phyloP scores from a whole-genome alignment of 2,888 invertebrate genomes.

The Unio delphinus region DNA sequence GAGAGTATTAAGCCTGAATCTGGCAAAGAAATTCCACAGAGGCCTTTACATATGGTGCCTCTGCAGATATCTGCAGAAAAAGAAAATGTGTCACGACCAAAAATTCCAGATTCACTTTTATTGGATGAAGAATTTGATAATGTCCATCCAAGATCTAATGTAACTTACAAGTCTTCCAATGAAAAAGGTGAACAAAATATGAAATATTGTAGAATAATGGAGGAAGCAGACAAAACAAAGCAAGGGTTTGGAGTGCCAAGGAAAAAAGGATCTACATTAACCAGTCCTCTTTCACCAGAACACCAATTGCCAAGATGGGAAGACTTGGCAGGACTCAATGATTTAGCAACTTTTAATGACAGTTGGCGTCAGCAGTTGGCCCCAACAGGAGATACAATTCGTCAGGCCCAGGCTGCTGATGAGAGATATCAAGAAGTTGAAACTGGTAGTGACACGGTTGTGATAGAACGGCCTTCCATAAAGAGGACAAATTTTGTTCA shows the following conservation, averaged over 20 bases:
- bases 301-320: conserved; percentile 50
- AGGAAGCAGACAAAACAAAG: no score
- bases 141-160: no score
- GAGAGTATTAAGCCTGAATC: not conserved
- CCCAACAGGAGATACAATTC: conserved; percentile 48
- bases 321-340: conserved; percentile 49
- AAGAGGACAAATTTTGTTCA: conserved; percentile 16
- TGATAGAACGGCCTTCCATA: conserved; percentile 34
- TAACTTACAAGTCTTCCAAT: no score
- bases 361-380: conserved; percentile 45
- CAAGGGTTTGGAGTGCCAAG: not conserved
- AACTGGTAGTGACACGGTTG: conserved; percentile 32
- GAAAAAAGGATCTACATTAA: conserved; percentile 19
- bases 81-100: not conserved
- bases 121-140: no score
- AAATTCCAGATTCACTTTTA: conserved; percentile 5
- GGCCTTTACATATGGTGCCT: conserved; percentile 29
- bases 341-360: conserved; percentile 46
- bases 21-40: conserved; percentile 15
- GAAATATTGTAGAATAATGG: no score
- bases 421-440: conserved; percentile 31
- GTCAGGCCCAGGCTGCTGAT: conserved; percentile 22
- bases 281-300: conserved; percentile 48
- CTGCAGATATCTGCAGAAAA: conserved; percentile 20
- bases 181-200: not conserved